Evolutionary conservation across 2,797 vertebrate species (phyloP), one percentile per base, ranked within the genome.

Genomic region (Rachycentron canadum): DNA sequence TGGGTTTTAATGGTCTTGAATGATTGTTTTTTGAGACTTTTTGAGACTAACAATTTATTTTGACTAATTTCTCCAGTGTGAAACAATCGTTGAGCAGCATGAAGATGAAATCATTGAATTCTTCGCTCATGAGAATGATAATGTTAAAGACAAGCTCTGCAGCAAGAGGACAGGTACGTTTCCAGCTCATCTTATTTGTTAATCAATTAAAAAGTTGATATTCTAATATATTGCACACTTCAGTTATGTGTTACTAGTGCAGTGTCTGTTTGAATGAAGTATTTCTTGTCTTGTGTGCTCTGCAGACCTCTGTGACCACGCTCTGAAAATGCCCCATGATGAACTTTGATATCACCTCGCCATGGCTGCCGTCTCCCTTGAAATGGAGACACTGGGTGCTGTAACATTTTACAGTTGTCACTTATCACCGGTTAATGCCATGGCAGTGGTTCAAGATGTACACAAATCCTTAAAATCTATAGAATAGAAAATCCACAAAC

Each of bases 41-140:
- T 16, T 57, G 25, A 28, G 17, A 34, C 0, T 69, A 59, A 86
- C 1, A 0, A 0, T 69, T 19, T 13, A 5, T 49, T 21, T 47
- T 73, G 58, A 53, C 58, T 53, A 21, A 3, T 32, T 86, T 23
- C 77, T 76, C n/a, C 92, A 99, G 98, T 99, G 98, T 57, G 98
- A 99, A 91, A 97, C 96, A 16, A 98, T 99, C 16, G 97, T 95
- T 0, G 98, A 99, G 87, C 97, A 99, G 34, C 92, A 98, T 0
- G 98, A 99, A 90, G 98, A 99, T 1, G 98, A 99, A 79, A 93
- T 99, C 50, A 96, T 99, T 10, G 98, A 99, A 80, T 97, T 99
- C 75, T 98, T 99, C 2, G 95, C 96, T 43, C 97, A 96, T 8
- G 96, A 99, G 88, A 94, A 93, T 0, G 96, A 98, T 55, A 98